phyloP scores from a whole-genome alignment of 2,113 vertebrate genomes.

The Mesitornis unicolor region DNA sequence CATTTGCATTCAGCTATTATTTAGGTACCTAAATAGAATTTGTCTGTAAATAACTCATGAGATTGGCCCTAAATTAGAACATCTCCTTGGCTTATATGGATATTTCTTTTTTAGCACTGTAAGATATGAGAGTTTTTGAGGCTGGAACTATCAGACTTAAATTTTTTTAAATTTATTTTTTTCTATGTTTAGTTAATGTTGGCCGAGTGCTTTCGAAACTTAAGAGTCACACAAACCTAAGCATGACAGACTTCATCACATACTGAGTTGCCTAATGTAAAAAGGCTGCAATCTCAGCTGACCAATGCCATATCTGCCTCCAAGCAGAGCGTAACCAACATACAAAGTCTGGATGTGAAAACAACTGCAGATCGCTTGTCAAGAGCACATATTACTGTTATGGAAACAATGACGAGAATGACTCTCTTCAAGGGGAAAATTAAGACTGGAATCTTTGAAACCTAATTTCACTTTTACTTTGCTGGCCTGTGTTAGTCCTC shows the following conservation, averaged over 20 bases:
- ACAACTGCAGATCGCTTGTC: not conserved
- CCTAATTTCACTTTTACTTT: slow-evolving; percentile 42
- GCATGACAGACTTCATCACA: not conserved
- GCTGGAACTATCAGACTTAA: not conserved
- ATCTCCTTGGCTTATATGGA: not conserved
- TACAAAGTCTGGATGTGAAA: slow-evolving; percentile 24
- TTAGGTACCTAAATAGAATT: not conserved
- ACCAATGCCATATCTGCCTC: not conserved
- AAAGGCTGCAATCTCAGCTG: not conserved
- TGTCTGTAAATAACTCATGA: not conserved
- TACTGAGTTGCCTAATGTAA: not conserved
- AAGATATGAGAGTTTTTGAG: not conserved
- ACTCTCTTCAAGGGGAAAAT: not conserved
- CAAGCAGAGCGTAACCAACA: not conserved
- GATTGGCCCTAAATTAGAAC: not conserved
- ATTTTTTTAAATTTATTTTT: not conserved
- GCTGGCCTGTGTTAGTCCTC: not conserved
- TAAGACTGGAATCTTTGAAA: slow-evolving; percentile 28
- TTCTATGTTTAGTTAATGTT: not conserved
- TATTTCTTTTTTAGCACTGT: not conserved
- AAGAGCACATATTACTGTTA: not conserved
- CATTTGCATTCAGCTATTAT: not conserved
- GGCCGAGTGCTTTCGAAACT: not conserved
- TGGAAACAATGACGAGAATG: slow-evolving; percentile 36
- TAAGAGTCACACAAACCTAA: not conserved